Conservation (phyloP, 2,888 invertebrate genomes). For the Limnephilus marmoratus region DNA sequence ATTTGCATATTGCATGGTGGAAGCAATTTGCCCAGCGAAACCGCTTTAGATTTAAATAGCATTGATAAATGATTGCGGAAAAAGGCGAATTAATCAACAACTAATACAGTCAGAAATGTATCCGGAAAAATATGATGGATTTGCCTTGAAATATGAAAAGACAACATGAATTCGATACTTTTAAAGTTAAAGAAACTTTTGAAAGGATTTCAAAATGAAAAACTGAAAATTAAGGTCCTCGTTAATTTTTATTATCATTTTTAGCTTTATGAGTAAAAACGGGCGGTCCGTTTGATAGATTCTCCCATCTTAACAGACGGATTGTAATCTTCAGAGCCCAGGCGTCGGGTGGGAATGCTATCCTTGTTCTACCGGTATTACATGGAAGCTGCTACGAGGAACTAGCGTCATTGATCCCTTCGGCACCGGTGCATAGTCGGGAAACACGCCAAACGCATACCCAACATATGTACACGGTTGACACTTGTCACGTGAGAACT, state of each 20-base stretch:
- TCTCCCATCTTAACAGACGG: no score
- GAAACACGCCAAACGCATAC: no score
- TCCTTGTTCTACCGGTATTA: no score
- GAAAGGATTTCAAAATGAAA: neutral
- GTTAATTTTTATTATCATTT: neutral
- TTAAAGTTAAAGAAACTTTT: neutral
- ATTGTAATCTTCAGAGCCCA: no score
- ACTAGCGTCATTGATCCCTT: no score
- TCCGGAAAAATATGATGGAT: neutral
- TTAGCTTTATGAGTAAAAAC: no score
- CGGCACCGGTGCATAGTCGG: no score
- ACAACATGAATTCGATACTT: neutral
- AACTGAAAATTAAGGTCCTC: neutral
- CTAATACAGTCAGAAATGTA: neutral
- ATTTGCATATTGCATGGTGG: constrained; percentile 2
- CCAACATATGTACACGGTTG: no score
- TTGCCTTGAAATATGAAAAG: neutral
- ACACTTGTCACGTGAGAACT: no score
- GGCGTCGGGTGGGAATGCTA: no score
- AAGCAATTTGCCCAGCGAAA: neutral
- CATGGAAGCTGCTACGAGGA: no score
- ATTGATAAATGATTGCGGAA: neutral
- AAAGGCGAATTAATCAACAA: neutral
- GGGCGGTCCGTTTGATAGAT: no score
- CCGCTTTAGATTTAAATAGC: neutral